A percentile compares a stretch with the other conserved stretches of the same genome.
These are phyloP conservation scores for Lates calcarifer DNA, from an alignment of 2,113 vertebrate species.

Conservation along the genomic window DNA sequence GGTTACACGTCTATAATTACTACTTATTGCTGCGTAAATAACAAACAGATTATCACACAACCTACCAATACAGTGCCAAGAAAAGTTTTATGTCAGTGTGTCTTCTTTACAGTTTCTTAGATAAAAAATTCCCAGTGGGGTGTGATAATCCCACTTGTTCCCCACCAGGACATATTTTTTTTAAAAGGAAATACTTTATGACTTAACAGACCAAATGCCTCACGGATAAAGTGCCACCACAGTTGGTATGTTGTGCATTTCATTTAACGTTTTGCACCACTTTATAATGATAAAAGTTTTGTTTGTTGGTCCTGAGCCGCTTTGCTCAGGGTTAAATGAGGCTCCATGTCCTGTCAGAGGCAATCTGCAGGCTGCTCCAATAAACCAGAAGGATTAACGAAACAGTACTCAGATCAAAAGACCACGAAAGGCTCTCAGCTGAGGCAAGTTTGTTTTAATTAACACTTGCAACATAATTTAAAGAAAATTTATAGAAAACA, in stretches of 20 bases:
- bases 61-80: no score
- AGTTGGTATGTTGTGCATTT: neutral
- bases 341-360: constrained; percentile 47
- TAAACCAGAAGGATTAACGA: neutral
- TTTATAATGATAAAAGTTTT: neutral
- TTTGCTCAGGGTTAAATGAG: constrained; percentile 53
- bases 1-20: neutral
- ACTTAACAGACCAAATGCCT: neutral
- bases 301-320: constrained; percentile 41
- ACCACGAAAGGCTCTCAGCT: constrained; percentile 30
- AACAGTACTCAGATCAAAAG: neutral
- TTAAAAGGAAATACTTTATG: neutral
- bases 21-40: constrained; percentile 8
- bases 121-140: neutral
- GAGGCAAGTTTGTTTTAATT: constrained; percentile 72
- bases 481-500: constrained; percentile 77
- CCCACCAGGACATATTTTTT: constrained; percentile 1
- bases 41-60: neutral
- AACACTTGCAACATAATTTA: constrained; percentile 68
- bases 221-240: no score
- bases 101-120: neutral
- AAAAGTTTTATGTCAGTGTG: neutral
- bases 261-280: neutral
- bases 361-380: constrained; percentile 19
- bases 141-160: constrained; percentile 24